Conservation (phyloP, 2,113 vertebrate species). For the Mesitornis unicolor region DNA sequence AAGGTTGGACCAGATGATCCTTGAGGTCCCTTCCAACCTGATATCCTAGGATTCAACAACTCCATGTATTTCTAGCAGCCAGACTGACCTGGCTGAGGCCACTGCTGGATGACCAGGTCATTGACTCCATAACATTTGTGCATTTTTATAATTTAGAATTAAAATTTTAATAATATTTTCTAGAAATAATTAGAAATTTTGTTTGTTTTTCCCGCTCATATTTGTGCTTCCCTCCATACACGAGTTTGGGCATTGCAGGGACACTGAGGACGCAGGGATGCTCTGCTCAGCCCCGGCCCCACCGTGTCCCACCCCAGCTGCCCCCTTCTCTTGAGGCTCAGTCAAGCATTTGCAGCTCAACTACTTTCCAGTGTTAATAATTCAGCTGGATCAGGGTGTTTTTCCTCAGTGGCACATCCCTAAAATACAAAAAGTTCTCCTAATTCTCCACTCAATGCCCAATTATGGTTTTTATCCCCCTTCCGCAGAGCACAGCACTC, state of each 20-base stretch:
- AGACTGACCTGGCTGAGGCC: not conserved
- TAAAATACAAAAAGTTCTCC: not conserved
- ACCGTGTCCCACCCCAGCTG: rapidly evolving
- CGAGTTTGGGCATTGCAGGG: rapidly evolving
- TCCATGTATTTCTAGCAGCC: not conserved
- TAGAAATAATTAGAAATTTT: not conserved
- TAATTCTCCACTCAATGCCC: not conserved
- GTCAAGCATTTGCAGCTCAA: not conserved
- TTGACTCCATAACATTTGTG: not conserved
- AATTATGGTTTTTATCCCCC: rapidly evolving
- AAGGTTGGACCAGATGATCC: no score
- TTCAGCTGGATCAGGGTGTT: not conserved
- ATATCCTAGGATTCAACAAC: no score
- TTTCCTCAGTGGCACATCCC: not conserved
- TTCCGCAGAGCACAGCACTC: not conserved
- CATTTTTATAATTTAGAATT: not conserved
- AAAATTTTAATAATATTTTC: not conserved
- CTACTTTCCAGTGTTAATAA: not conserved
- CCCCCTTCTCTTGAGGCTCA: not conserved
- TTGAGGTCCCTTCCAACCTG: no score
- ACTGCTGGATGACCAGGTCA: not conserved
- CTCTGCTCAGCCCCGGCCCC: not conserved
- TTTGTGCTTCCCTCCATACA: no score
- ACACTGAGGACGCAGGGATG: rapidly evolving
- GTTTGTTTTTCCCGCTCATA: rapidly evolving